Conservation (phyloP, 1,140 invertebrate genomes). For the Brachionus koreanus region DNA sequence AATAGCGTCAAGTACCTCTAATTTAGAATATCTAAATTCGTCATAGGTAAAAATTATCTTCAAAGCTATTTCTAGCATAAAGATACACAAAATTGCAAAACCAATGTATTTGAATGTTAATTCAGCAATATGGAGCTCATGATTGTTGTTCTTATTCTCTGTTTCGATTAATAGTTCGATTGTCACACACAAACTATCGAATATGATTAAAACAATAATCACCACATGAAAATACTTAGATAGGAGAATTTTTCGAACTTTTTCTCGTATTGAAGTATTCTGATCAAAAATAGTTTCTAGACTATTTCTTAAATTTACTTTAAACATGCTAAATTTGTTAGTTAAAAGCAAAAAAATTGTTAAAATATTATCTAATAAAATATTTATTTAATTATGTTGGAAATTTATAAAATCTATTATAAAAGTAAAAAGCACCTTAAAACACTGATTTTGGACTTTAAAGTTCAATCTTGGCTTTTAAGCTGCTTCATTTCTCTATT, state of each 20-base stretch:
- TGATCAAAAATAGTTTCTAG: not conserved
- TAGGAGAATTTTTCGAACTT: not conserved
- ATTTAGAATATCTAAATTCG: slow-evolving; percentile 1
- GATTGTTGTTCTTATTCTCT: slow-evolving; percentile 24
- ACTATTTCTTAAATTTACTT: too few species aligned
- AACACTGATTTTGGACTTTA: not conserved
- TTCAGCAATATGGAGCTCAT: not conserved
- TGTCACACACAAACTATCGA: slow-evolving; percentile 28
- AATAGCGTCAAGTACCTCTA: slow-evolving; percentile 17
- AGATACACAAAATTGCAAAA: slow-evolving; percentile 25
- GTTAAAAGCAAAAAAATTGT: too few species aligned
- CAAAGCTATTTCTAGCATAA: slow-evolving; percentile 12
- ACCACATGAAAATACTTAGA: slow-evolving; percentile 33
- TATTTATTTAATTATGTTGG: not conserved
- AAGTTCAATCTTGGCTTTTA: not conserved
- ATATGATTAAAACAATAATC: not conserved
- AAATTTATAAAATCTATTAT: not conserved
- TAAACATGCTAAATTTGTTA: too few species aligned
- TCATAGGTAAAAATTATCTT: slow-evolving; percentile 17
- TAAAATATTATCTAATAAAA: not conserved
- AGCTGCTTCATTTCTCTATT: not conserved
- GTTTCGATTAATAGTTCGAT: slow-evolving; percentile 19
- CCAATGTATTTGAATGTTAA: not conserved
- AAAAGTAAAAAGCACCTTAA: not conserved
- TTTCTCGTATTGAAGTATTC: not conserved